Base-by-base conservation (phyloP, 2,888 invertebrate genomes). In the Pollenia labialis region DNA sequence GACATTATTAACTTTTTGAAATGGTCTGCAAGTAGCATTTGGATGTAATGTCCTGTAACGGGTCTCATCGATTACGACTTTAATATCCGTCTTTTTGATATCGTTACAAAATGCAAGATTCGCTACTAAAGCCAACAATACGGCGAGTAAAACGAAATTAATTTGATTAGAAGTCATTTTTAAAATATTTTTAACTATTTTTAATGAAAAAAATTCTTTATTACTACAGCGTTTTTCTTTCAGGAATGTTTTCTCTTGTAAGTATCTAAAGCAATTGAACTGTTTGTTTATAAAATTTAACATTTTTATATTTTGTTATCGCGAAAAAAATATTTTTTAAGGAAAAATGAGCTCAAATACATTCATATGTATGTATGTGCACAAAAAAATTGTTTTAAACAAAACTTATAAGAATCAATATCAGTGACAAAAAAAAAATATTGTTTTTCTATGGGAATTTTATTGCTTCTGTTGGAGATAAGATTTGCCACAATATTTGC, bases 1-100 rank as follows among this genome's bases (percentile, higher is more conserved):
- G n/a, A 90, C 90, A 85, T 92, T 90, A 72, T 89, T 89, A 9
- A 89, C 90, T 83, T 92, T 92, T 11, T 83, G 76, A 68, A 92
- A 90, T 3, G 88, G 42, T 4, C 64, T 81, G 12, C 91, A 87
- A 1, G 46, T 14, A 0, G 68, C 88, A 0, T 83, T 76, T 46
- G 92, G 92, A 90, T 92, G 48, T 0, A 85, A 48, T 0, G 66
- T 66, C 1, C 77, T 87, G 66, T 81, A 93, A 1, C 92, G 90
- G 0, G 77, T 89, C 0, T 89, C 90, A 76, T 92, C 88, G 11
- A 84, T 89, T 0, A 92, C 92, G 10, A 89, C 69, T 6, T 56
- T 85, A 18, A 92, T 92, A 4, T 91, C 90, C 40, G 91, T 89
- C 42, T 89, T 89, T 11, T 88, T 72, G 11, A 93, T 79, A 88